Percentiles rank a stretch among this genome's conserved stretches.
Conservation (phyloP, 2,888 invertebrate species). For the Perizoma flavofasciatum region DNA sequence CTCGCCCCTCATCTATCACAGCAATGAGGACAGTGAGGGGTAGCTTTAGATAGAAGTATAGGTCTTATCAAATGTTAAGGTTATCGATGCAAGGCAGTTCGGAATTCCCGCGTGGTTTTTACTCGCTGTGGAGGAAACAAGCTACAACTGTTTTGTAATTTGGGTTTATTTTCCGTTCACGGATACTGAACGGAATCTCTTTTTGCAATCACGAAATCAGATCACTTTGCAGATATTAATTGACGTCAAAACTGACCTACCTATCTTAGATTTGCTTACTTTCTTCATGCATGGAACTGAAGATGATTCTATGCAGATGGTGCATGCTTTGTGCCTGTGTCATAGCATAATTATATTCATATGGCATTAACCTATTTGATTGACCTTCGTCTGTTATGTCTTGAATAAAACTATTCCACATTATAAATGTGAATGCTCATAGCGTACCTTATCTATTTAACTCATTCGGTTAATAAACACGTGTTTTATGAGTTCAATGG, state of each 20-base stretch:
- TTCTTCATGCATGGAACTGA: not conserved
- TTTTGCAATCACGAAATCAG: conserved; percentile 25
- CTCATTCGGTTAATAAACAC: no score
- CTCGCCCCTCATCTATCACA: conserved; percentile 42
- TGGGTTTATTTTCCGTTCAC: conserved; percentile 44
- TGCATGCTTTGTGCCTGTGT: no score
- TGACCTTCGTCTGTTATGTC: no score
- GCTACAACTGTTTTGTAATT: conserved; percentile 42
- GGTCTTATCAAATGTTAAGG: conserved; percentile 34
- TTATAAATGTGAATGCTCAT: no score
- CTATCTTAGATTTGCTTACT: conserved; percentile 10
- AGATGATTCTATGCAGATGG: no score
- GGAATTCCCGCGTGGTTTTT: conserved; percentile 61
- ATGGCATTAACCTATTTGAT: no score
- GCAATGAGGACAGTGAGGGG: conserved; percentile 42
- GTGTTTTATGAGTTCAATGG: no score
- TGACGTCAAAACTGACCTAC: conserved; percentile 34
- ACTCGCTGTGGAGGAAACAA: conserved; percentile 55
- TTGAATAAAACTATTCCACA: no score
- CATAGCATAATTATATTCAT: no score
- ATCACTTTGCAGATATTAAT: conserved; percentile 18
- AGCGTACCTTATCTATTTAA: no score
- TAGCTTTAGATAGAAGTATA: conserved; percentile 26
- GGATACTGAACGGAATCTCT: conserved; percentile 32
- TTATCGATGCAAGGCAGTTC: conserved; percentile 39